A percentile compares a stretch with the other conserved stretches of the same genome.
Evolutionary conservation across 2,113 vertebrate genomes (phyloP).

Genomic region (Coturnix japonica): DNA sequence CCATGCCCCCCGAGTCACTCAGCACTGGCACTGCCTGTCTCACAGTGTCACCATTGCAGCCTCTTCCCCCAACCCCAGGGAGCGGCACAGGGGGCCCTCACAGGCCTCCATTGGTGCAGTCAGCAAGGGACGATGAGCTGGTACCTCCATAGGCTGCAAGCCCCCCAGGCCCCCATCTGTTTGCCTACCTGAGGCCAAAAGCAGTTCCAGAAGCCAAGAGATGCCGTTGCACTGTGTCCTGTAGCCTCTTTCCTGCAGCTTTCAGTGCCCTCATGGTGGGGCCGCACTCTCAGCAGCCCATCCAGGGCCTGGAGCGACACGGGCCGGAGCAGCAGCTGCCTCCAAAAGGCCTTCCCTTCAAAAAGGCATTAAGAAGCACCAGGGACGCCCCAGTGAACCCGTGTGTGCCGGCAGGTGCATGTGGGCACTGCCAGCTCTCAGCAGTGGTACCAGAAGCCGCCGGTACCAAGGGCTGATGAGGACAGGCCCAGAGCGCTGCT

Average conservation of each 20-base stretch:
- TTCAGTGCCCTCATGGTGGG: not conserved
- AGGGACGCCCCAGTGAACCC: not conserved
- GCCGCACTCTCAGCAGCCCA: not conserved
- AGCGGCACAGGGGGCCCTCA: fast-evolving
- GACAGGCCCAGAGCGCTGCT: fast-evolving
- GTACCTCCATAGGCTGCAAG: not conserved
- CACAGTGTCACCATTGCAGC: not conserved
- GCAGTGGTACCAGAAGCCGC: not conserved
- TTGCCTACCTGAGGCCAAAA: not conserved
- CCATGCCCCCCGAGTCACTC: not conserved
- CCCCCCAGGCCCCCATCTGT: too few species aligned
- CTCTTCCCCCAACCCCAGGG: fast-evolving
- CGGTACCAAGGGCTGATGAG: not conserved
- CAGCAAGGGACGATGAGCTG: not conserved
- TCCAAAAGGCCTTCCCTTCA: not conserved
- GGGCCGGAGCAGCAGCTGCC: not conserved
- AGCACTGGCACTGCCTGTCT: not conserved
- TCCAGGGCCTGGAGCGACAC: not conserved
- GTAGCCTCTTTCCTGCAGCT: not conserved
- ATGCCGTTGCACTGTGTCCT: not conserved
- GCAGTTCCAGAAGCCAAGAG: not conserved
- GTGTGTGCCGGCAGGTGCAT: not conserved
- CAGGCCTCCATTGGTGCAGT: not conserved
- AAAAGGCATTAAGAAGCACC: not conserved
- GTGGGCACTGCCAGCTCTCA: not conserved